Base-by-base conservation (phyloP, 1,140 invertebrate species). In the Gonioctena quinquepunctata region DNA sequence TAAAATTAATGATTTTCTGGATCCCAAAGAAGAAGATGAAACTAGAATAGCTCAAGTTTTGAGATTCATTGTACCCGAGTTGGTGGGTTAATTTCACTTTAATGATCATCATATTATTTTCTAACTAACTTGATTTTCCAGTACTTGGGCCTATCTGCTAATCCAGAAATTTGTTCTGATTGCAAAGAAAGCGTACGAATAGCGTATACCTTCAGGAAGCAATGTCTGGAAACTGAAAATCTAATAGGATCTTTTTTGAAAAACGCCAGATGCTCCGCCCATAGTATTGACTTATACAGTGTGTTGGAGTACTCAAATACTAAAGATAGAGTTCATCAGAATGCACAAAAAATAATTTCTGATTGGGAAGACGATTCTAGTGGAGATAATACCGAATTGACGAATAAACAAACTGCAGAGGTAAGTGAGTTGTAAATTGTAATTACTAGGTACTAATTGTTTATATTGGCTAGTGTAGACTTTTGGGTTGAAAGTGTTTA, bases 181-280 rank as follows among this genome's bases (percentile, higher is more conserved):
- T 70, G 69, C 27, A 52, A 66, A 48, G 48, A 66, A 13, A 18
- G 27, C 22, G 28, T 70, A 4, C 18, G 18, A 8, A 54, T 19
- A 4, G 28, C 63, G 13, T 66, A 66, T 33, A 54, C 22, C 11
- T 70, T 70, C 19, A 65, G 56, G 4, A 42, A 52, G n/a, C n/a
- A 52, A 66, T 70, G 69, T 60, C 11, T 70, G 13, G 22, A 57
- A 13, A 50, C 63, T 18, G 69, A 66, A 48, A 50, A 60, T 11
- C 25, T 66, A 42, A 70, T 70, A 13, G 63, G 56, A 7, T 60
- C 28, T 48, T 70, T 61, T 25, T 4, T 66, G 5, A 28, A 50
- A 5, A 42, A 66, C n/a, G 16, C 13, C 11, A 16, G 48, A 19
- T 28, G 8, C 13, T 13, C 25, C 3, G 11, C 21, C 2, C 1